Evolutionary conservation across 2,797 vertebrate genomes (phyloP).

Genomic region (Tangara arthus): DNA sequence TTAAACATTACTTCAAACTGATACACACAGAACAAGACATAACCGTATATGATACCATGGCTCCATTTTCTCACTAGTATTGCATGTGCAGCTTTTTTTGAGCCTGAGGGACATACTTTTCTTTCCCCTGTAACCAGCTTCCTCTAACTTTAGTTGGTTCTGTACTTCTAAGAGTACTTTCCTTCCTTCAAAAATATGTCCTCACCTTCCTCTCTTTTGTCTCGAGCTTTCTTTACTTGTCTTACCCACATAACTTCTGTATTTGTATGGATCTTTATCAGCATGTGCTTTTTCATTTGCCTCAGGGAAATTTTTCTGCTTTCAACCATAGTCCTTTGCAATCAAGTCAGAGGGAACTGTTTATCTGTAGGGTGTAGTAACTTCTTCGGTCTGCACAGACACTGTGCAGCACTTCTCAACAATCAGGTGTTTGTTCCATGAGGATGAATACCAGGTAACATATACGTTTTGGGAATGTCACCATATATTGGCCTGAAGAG

Average conservation of each 20-base stretch:
- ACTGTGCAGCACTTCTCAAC: background rate
- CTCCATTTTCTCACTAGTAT: background rate
- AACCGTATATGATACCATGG: background rate
- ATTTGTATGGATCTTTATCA: background rate
- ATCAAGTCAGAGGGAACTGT: background rate
- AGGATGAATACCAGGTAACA: background rate
- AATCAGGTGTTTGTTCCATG: background rate
- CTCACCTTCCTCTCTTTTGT: background rate
- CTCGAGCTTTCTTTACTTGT: background rate
- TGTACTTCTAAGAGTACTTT: background rate
- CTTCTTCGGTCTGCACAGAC: background rate
- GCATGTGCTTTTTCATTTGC: background rate
- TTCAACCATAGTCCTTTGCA: background rate
- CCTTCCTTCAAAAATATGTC: background rate
- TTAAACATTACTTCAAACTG: background rate
- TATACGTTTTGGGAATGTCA: background rate
- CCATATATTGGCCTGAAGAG: background rate
- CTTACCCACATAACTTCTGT: background rate
- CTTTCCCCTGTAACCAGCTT: background rate
- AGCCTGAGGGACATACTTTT: background rate
- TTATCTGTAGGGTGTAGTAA: background rate
- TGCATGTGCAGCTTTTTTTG: background rate
- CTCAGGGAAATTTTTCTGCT: background rate
- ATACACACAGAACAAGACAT: background rate
- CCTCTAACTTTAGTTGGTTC: background rate